These are phyloP conservation scores for Microctenopoma steveboyesi DNA, from an alignment of 2,797 vertebrate genomes.

Conservation along the genomic window DNA sequence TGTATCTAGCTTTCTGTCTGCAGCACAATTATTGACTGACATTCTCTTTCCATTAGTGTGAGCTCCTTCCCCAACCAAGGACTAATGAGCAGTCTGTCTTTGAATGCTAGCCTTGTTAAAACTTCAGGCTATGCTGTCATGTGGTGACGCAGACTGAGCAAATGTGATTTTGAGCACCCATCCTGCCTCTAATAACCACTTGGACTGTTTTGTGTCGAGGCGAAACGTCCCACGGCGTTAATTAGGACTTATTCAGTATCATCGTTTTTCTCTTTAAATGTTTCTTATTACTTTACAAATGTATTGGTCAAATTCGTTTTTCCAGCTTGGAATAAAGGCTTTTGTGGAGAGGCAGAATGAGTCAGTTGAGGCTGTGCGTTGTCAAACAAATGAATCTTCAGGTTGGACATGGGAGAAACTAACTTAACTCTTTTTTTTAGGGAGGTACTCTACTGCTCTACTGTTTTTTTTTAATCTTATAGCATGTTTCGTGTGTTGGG, in stretches of 20 bases:
- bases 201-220: constrained; percentile 1
- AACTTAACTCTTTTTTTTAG: too few species aligned
- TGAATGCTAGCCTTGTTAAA: constrained; percentile 60
- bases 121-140: constrained; percentile 49
- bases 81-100: constrained; percentile 63
- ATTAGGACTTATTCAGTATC: neutral
- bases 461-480: too few species aligned
- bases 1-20: constrained; percentile 44
- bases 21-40: constrained; percentile 51
- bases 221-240: constrained; percentile 10
- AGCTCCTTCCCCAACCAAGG: constrained; percentile 39
- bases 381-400: neutral
- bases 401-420: neutral
- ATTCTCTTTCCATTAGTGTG: constrained; percentile 61
- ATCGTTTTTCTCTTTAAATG: neutral
- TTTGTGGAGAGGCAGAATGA: too few species aligned
- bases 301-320: neutral
- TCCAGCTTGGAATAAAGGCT: too few species aligned
- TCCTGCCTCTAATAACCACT: constrained; percentile 25
- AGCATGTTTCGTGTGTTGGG: too few species aligned
- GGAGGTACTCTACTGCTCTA: too few species aligned
- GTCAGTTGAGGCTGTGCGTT: neutral
- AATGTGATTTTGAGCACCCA: constrained; percentile 34
- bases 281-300: neutral
- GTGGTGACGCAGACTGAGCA: constrained; percentile 38